Evolutionary conservation across 30 jellyfish, hydroid and myxozoan genomes (phyloP).

Genomic region (Aurelia aurita complex sp. Pacific): DNA sequence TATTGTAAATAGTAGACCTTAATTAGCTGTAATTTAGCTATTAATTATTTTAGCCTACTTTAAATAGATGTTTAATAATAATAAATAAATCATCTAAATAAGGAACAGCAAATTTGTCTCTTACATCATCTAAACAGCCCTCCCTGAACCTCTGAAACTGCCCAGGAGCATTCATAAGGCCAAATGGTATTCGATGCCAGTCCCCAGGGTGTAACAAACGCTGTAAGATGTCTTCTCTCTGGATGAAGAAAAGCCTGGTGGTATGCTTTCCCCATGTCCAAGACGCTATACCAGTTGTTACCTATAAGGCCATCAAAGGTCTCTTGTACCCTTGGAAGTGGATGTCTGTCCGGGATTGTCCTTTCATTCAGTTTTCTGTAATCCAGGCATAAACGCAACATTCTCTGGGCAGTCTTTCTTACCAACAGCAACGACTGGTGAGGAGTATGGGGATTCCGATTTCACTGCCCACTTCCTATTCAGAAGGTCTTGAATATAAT

Average conservation of each 20-base stretch:
- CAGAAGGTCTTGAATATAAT: slow-evolving; percentile 27
- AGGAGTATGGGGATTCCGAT: slow-evolving; percentile 7
- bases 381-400: slow-evolving; percentile 40
- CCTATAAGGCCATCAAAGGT: slow-evolving; percentile 39
- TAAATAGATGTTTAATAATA: too few species aligned
- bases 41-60: too few species aligned
- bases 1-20: too few species aligned
- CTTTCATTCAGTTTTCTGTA: slow-evolving; percentile 16
- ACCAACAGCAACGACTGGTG: slow-evolving; percentile 39
- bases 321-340: slow-evolving; percentile 55
- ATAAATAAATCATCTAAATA: slow-evolving; percentile 11
- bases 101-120: slow-evolving; percentile 68
- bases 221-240: slow-evolving; percentile 49
- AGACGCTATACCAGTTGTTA: slow-evolving; percentile 34
- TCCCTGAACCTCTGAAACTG: slow-evolving; percentile 53
- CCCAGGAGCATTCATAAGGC: slow-evolving; percentile 66
- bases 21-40: too few species aligned
- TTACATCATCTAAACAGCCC: slow-evolving; percentile 43
- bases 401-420: slow-evolving; percentile 13
- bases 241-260: slow-evolving; percentile 67
- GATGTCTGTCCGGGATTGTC: slow-evolving; percentile 61
- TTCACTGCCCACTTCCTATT: slow-evolving; percentile 16
- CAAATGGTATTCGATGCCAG: slow-evolving; percentile 61
- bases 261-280: slow-evolving; percentile 49
- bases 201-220: slow-evolving; percentile 64